Percentiles rank a stretch among this genome's conserved stretches.
Evolutionary conservation across 2,888 invertebrate genomes (phyloP).

Genomic region (Copidosoma aretas): DNA sequence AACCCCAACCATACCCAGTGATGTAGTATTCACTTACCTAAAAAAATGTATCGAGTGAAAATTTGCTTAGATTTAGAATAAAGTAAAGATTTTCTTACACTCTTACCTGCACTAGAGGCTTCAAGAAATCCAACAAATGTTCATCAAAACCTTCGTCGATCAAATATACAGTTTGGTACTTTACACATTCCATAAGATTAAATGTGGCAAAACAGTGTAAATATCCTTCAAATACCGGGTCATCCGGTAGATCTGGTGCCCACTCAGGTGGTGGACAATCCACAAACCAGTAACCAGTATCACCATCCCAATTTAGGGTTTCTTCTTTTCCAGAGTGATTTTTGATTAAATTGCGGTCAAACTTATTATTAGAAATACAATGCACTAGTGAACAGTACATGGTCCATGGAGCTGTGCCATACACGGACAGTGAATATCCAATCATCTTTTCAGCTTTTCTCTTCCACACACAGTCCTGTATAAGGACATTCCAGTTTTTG

Average conservation of each 20-base stretch:
- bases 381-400: constrained; percentile 55
- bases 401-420: constrained; percentile 58
- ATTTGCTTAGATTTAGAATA: no score
- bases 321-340: constrained; percentile 67
- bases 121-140: constrained; percentile 63
- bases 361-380: constrained; percentile 59
- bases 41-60: no score
- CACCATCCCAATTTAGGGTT: no score
- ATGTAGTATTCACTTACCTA: constrained; percentile 46
- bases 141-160: constrained; percentile 57
- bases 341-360: constrained; percentile 64
- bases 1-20: constrained; percentile 54
- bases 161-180: constrained; percentile 64
- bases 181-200: constrained; percentile 61
- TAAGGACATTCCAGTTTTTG: constrained; percentile 64
- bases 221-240: constrained; percentile 61
- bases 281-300: constrained; percentile 63
- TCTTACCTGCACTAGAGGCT: constrained; percentile 64
- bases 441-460: constrained; percentile 55
- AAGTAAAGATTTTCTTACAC: not conserved
- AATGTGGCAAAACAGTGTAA: constrained; percentile 67
- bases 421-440: constrained; percentile 27
- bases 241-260: constrained; percentile 59
- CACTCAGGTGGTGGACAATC: constrained; percentile 63
- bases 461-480: constrained; percentile 62